Base-by-base conservation (phyloP, 2,888 invertebrate genomes). In the Cancer borealis region DNA sequence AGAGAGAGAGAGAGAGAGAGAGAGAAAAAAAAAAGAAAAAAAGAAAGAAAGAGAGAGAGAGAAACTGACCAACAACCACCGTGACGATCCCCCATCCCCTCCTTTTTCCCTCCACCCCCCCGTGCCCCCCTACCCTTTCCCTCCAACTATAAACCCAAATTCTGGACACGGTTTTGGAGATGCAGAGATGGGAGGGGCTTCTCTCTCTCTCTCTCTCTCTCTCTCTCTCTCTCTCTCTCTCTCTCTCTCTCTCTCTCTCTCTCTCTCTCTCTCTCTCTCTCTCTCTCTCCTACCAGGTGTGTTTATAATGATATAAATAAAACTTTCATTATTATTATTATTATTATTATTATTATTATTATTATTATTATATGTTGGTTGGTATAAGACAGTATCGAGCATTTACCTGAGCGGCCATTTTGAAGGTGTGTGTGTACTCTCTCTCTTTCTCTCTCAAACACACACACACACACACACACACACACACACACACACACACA, bases 181-280 rank as follows among this genome's bases (percentile, higher is more conserved):
- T 30, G 79, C 79, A 30, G 26, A 30, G 79, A 79, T 30, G 30
- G 79, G 79, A 79, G 30, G 73, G 79, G 30, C 14, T 79, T 47
- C 30, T 49, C 92, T 84, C 84, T 30, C 87, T 87, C 92, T 12
- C 92, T 79, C 79, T 79, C 92, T 92, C 79, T 30, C 92, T 79
- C 79, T 45, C 73, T 49, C 66, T 54, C 60, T 46, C 91, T 39
- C 91, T 54, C 21, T 39, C 66, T 39, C 10, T 26, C 91, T 17
- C 60, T 91, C 91, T 54, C 60, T 54, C 91, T 91, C 54, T 47
- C 14, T 39, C 49, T 47, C 49, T 26, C 49, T 26, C 49, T 49
- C 66, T 66, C n/a, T n/a, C 14, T 21, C 14, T n/a, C 0, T 4
- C 14, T 66, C 6, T 66, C 66, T n/a, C 14, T 66, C n/a, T n/a